Evolutionary conservation across 2,113 vertebrate species (phyloP), one percentile per base, ranked within the genome.

Genomic region (Psittacara wagleri): DNA sequence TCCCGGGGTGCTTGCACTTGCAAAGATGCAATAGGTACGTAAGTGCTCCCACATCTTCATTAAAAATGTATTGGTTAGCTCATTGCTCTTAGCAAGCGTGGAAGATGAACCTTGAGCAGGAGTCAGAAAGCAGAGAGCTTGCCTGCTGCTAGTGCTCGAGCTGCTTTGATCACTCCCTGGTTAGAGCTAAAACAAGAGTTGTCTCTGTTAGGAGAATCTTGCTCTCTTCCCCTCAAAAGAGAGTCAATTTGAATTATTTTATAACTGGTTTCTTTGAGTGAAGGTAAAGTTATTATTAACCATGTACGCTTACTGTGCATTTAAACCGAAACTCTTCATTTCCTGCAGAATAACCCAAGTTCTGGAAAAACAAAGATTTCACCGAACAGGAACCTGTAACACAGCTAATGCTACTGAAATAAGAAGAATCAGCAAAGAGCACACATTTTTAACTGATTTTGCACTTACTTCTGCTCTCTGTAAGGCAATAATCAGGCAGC

Each of bases 301-400:
- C 35, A n/a, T 1, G 13, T 0, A 0, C 4, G 14, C 9, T 68
- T 28, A 10, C 35, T 22, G 23, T 3, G 33, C 9, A 5, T 28
- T 67, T n/a, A 52, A 62, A 37, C 64, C 5, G 24, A 64, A 89
- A 37, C 68, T 18, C 64, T 44, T 1, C 7, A 11, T 46, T 54
- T 81, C 69, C 76, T 2, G 54, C 83, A 22, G 83, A 59, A 39
- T 6, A 85, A 2, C 59, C 44, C 35, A 6, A 64, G 48, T 72
- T 16, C 29, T 37, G 66, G 19, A 7, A 74, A 41, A 77, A 22
- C 54, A 24, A 6, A 9, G 16, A 11, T 33, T 48, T 29, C 61
- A 16, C 25, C 4, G 68, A 37, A 15, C n/a, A 44, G 63, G 31
- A 72, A 23, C 1, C 9, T 2, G 0, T 11, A 29, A 29, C 48